Evolutionary conservation across 1,140 invertebrate species (phyloP).

Genomic region (Pseudobourletiella spinata): DNA sequence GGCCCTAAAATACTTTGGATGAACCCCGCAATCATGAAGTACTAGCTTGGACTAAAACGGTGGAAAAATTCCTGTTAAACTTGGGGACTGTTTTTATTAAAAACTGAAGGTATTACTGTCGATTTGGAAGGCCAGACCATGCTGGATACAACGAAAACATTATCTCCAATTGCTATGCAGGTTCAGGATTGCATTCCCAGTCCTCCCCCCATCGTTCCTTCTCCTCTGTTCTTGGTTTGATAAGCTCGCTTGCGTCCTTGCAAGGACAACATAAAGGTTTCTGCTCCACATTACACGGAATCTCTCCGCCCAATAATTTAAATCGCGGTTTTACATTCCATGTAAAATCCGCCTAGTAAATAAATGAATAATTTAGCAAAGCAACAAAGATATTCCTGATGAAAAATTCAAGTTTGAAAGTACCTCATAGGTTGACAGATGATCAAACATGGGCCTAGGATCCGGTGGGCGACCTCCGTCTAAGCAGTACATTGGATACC

Average conservation of each 20-base stretch:
- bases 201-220: conserved; percentile 34
- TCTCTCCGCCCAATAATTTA: conserved; percentile 28
- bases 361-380: neutral
- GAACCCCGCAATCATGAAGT: no score
- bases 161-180: no score
- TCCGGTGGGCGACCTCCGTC: conserved; percentile 27
- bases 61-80: no score
- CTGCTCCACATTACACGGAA: conserved; percentile 13
- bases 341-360: conserved; percentile 24
- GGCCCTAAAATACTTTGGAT: no score
- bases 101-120: no score
- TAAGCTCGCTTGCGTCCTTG: conserved; percentile 18
- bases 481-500: conserved; percentile 27
- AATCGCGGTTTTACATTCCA: conserved; percentile 18
- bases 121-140: no score
- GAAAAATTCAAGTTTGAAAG: neutral
- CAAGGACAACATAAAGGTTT: conserved; percentile 21
- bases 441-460: conserved; percentile 30
- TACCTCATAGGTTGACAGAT: conserved; percentile 23
- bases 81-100: no score
- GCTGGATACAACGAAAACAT: no score
- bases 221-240: conserved; percentile 29
- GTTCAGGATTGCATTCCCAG: conserved; percentile 28
- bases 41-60: no score
- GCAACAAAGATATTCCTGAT: neutral